A percentile compares a stretch with the other conserved stretches of the same genome.
Evolutionary conservation across 2,797 vertebrate genomes (phyloP).

Genomic region (Falco concolor): DNA sequence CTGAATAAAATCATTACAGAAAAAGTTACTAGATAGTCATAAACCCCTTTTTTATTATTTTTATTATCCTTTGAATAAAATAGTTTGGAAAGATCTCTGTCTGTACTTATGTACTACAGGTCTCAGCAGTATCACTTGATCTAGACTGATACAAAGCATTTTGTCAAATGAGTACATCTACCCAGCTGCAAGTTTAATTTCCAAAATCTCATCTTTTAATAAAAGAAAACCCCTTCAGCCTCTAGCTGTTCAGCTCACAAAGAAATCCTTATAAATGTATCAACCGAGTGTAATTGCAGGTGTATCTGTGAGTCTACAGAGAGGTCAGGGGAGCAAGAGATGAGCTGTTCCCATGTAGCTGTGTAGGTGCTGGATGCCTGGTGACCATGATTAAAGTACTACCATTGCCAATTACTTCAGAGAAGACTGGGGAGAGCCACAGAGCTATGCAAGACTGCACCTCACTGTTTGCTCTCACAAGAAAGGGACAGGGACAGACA

Average conservation of each 20-base stretch:
- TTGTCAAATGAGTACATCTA: neutral
- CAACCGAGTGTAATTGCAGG: neutral
- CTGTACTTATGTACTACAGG: neutral
- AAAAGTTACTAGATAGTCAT: neutral
- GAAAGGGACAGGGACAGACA: neutral
- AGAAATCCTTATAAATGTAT: neutral
- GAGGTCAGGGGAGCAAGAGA: neutral
- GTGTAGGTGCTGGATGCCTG: neutral
- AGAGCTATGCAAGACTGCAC: neutral
- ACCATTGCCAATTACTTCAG: neutral
- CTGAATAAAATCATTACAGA: neutral
- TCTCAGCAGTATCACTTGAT: neutral
- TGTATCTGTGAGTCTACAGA: neutral
- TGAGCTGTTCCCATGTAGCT: neutral
- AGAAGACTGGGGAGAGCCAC: neutral
- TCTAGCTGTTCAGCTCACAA: neutral
- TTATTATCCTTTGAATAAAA: neutral
- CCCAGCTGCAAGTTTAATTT: neutral
- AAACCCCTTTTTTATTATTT: neutral
- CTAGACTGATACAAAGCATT: neutral
- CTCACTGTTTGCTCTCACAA: neutral
- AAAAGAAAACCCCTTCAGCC: neutral
- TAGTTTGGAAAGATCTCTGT: neutral
- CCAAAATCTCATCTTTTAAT: neutral
- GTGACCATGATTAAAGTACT: neutral